phyloP scores from a whole-genome alignment of 1,140 invertebrate genomes.

The Saccostrea echinata region DNA sequence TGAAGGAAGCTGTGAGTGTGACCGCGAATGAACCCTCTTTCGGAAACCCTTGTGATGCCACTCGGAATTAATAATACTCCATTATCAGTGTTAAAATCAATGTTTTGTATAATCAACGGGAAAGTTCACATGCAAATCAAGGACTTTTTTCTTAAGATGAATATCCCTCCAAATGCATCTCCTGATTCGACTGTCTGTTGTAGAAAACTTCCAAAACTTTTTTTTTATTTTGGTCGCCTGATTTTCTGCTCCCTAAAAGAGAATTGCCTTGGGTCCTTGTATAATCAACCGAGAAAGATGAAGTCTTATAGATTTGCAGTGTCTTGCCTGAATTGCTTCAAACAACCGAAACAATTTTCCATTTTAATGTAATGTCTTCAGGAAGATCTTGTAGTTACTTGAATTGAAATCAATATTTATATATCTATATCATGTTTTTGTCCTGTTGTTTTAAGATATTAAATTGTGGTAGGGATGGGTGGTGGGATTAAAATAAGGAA shows the following conservation, averaged over 20 bases:
- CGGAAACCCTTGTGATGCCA: conserved; percentile 33
- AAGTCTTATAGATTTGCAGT: background rate
- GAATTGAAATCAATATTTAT: no score
- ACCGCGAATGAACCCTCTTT: conserved; percentile 18
- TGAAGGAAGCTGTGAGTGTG: conserved; percentile 10
- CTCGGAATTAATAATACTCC: conserved; percentile 27
- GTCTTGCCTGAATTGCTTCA: background rate
- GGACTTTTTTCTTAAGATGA: background rate
- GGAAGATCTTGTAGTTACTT: no score
- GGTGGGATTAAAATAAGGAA: no score
- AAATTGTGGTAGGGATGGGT: no score
- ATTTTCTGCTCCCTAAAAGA: background rate
- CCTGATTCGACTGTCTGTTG: background rate
- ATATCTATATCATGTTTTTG: no score
- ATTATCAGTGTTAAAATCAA: conserved; percentile 35
- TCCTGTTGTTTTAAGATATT: no score
- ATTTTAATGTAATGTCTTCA: no score
- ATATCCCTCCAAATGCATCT: background rate
- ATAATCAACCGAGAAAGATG: background rate
- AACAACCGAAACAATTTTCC: no score
- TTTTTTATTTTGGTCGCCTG: background rate
- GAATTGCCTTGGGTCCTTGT: background rate
- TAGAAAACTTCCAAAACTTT: background rate
- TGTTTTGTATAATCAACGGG: conserved; percentile 38
- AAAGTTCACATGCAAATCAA: conserved; percentile 37